phyloP scores from a whole-genome alignment of 2,888 invertebrate genomes.

The Piscicola geometra region DNA sequence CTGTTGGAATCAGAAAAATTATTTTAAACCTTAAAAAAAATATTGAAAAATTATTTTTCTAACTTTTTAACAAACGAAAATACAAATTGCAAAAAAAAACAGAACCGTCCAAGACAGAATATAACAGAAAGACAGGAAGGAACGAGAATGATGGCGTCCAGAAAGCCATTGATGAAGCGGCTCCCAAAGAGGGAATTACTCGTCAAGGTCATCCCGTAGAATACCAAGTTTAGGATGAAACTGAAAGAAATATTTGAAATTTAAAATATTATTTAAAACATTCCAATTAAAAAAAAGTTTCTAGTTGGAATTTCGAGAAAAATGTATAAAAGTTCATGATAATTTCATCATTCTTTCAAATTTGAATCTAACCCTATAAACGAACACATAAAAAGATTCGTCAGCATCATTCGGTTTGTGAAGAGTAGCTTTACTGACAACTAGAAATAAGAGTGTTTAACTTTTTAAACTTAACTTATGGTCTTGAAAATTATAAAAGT shows the following conservation, averaged over 20 bases:
- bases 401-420: background rate
- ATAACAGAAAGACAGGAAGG: background rate
- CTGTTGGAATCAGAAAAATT: no score
- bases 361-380: background rate
- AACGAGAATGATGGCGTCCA: slow-evolving; percentile 10
- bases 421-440: background rate
- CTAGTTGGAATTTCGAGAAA: no score
- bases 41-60: no score
- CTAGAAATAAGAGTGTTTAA: background rate
- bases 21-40: no score
- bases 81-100: no score
- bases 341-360: no score
- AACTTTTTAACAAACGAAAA: no score
- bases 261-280: no score
- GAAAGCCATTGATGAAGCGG: background rate
- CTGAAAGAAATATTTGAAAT: no score
- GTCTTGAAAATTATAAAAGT: background rate
- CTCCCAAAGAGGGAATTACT: background rate
- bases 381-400: background rate
- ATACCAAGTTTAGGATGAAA: background rate
- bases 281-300: no score
- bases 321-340: no score
- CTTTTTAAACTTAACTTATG: background rate
- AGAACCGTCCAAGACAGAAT: no score
- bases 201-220: background rate